Conservation (phyloP, 2,113 vertebrate genomes). For the Bettongia penicillata region DNA sequence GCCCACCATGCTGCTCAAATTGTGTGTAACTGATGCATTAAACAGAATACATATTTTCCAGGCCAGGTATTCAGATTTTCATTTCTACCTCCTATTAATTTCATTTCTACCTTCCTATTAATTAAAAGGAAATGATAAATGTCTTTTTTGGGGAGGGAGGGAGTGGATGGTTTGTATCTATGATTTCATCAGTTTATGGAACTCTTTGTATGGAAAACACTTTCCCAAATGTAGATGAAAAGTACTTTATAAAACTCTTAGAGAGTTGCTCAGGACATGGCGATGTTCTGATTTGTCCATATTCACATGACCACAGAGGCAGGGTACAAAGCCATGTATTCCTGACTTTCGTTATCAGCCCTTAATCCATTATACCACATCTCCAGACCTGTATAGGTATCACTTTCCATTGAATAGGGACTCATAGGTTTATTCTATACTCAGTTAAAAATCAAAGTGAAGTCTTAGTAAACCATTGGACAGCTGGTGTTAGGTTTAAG, state of each 20-base stretch:
- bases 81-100: background rate
- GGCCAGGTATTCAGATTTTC: background rate
- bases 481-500: background rate
- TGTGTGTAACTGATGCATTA: background rate
- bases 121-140: background rate
- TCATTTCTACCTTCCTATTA: background rate
- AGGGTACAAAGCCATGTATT: background rate
- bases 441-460: background rate
- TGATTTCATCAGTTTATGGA: background rate
- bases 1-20: background rate
- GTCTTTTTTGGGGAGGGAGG: background rate
- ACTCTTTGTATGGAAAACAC: background rate
- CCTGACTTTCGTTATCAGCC: background rate
- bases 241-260: background rate
- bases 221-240: background rate
- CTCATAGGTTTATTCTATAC: background rate
- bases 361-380: background rate
- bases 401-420: background rate
- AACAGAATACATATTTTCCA: background rate
- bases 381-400: background rate
- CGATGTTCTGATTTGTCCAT: background rate
- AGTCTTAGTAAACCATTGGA: background rate
- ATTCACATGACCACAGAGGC: background rate
- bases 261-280: background rate
- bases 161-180: background rate